Base-by-base conservation (phyloP, 2,113 vertebrate species). In the Dasyornis broadbenti region DNA sequence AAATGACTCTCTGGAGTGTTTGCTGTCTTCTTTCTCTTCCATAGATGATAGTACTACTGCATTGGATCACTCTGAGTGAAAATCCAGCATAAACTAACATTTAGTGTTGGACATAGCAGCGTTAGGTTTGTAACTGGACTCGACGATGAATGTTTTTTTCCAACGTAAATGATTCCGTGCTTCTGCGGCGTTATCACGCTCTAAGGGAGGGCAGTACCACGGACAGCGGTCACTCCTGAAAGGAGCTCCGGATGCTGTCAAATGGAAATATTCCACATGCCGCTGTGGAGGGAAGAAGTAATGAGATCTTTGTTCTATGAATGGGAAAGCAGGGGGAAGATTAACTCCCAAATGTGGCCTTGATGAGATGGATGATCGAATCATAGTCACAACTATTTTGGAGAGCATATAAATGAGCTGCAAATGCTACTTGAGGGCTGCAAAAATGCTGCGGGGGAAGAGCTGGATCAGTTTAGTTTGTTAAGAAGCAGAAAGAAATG, bases 211-310 rank as follows among this genome's bases (percentile, higher is more conserved):
- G 3, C 30, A 57, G 44, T 3, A 14, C 33, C 33, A 54, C 11
- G 30, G 70, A 71, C n/a, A 90, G 61, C 0, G 0, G 40, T n/a
- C 22, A 2, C 33, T 1, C 8, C 4, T 1, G 9, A 6, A 4
- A 8, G n/a, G 31, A 17, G 9, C 20, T 45, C 0, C 0, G 5
- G 5, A 11, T 0, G 0, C 5, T n/a, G 21, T 13, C 18, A 22
- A 17, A 35, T 2, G 47, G 54, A 35, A 76, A 70, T 42, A 42
- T 2, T 14, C 22, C 11, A 14, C 3, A 1, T 1, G 5, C 9
- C 6, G 15, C 39, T 30, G 13, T 10, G 30, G 19, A 70, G 33
- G 10, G 30, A 5, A 73, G 20, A 31, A 47, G 12, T 17, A 37
- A 56, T 17, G 8, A 40, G 40, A 20, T 15, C 35, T 60, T 56